Evolutionary conservation across 1,140 invertebrate genomes (phyloP).

Genomic region (Anoplolepis gracilipes): DNA sequence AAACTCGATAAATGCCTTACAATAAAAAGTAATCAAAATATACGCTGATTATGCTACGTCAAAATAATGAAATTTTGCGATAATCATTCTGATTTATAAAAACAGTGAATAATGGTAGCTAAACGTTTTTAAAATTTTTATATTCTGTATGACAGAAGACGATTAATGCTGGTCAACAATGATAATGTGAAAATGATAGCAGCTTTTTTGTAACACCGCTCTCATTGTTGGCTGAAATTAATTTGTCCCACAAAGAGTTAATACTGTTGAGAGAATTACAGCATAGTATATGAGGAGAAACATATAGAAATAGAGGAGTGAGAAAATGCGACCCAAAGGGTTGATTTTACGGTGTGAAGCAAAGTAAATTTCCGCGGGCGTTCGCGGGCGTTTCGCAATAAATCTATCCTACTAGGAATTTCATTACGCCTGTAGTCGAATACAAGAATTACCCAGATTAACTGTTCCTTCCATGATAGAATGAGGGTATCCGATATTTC

Average conservation of each 20-base stretch:
- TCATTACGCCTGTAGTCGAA: conserved; percentile 70
- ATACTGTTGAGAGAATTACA: conserved; percentile 17
- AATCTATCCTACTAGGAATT: conserved; percentile 70
- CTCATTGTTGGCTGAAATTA: not conserved
- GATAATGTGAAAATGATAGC: not conserved
- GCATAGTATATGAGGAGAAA: conserved; percentile 14
- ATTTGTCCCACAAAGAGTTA: not conserved
- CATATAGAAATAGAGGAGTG: not conserved
- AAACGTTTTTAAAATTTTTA: not conserved
- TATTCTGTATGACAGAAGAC: not conserved
- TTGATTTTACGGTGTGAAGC: conserved; percentile 69
- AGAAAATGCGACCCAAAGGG: not conserved
- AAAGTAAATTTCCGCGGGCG: conserved; percentile 43
- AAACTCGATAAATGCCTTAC: not conserved
- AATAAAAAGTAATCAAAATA: conserved; percentile 10
- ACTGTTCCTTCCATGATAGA: conserved; percentile 57
- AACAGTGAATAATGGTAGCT: not conserved
- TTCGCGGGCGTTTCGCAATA: conserved; percentile 68
- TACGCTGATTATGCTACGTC: not conserved
- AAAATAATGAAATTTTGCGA: too few species aligned
- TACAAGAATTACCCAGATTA: conserved; percentile 73
- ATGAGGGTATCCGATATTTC: conserved; percentile 56
- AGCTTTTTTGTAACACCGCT: not conserved
- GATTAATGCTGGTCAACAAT: not conserved
- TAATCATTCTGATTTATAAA: too few species aligned